Base-by-base conservation (phyloP, 2,888 invertebrate species). In the Thereva nobilitata region DNA sequence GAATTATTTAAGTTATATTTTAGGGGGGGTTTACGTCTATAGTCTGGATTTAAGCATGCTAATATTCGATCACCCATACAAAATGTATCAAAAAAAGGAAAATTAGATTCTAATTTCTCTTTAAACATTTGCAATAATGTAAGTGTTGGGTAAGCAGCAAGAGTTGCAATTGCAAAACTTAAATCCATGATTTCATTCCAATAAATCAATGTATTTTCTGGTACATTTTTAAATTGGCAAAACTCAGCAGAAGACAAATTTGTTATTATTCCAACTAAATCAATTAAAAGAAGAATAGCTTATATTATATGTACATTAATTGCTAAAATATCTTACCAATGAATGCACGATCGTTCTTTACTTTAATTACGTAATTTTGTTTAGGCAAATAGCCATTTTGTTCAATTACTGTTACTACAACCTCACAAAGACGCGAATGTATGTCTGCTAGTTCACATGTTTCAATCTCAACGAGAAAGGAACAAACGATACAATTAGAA, bases 391-490 rank as follows among this genome's bases (percentile, higher is more conserved):
- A 71, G 2, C 76, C 75, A 10, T 73, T 72, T n/a, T 72, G 71
- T 44, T 77, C 73, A 53, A 76, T 75, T 37, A 77, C 54, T 1
- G 67, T 57, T 4, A 75, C 73, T 0, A 76, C 73, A 0, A 74
- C 74, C 63, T 77, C 77, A 66, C 76, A 76, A 37, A 76, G 64
- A 40, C 76, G 73, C 0, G 76, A 74, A 54, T 77, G 77, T 6
- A 77, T 75, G 42, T 77, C 77, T 1, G 72, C 71, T 44, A 76
- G 65, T 54, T 74, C 73, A 12, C 63, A 70, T 2, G 71, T 70
- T 9, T 73, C 66, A 5, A 77, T 44, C 5, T 73, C 72, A 12
- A 75, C 71, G 37, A 74, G 72, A 7, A 74, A 68, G 1, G 73
- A 71, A 0, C 73, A 72, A 7, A 72, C 65, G 0, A 66, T 66